phyloP scores from a whole-genome alignment of 2,888 invertebrate genomes.

The Nycteola revayana region DNA sequence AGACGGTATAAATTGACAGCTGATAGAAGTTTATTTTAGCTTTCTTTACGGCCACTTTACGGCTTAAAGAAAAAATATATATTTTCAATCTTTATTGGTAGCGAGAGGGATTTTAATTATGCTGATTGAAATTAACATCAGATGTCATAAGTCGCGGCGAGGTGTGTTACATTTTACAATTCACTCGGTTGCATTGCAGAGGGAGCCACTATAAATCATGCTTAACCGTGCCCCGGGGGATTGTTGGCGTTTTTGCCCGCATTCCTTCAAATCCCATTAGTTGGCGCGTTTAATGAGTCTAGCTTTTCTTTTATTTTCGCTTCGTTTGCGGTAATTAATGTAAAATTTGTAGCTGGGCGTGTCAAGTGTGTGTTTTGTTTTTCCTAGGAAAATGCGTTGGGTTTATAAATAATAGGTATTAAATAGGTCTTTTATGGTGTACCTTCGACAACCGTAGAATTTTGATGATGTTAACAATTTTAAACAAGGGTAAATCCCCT shows the following conservation, averaged over 20 bases:
- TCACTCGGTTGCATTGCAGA: constrained; percentile 26
- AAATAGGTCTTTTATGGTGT: no score
- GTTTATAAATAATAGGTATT: no score
- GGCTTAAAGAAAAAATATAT: no score
- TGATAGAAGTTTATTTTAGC: no score
- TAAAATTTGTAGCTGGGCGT: constrained; percentile 20
- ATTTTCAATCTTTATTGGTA: no score
- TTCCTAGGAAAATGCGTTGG: not conserved
- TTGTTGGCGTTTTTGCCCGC: constrained; percentile 44
- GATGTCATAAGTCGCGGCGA: constrained; percentile 26
- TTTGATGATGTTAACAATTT: no score
- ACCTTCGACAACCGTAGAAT: no score
- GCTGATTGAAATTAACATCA: constrained; percentile 22
- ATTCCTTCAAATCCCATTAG: constrained; percentile 41
- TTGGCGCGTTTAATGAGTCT: constrained; percentile 42
- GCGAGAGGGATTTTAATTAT: constrained; percentile 8
- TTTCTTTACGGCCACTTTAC: no score
- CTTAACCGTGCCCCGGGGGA: constrained; percentile 43
- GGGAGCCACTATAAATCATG: constrained; percentile 45
- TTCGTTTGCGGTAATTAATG: constrained; percentile 26
- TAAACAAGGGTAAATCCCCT: no score
- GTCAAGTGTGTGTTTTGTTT: constrained; percentile 20
- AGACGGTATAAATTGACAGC: no score
- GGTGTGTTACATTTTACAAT: constrained; percentile 34
- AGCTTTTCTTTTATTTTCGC: constrained; percentile 34